Evolutionary conservation across 2,888 invertebrate species (phyloP).

Genomic region (Stratiomys singularior): DNA sequence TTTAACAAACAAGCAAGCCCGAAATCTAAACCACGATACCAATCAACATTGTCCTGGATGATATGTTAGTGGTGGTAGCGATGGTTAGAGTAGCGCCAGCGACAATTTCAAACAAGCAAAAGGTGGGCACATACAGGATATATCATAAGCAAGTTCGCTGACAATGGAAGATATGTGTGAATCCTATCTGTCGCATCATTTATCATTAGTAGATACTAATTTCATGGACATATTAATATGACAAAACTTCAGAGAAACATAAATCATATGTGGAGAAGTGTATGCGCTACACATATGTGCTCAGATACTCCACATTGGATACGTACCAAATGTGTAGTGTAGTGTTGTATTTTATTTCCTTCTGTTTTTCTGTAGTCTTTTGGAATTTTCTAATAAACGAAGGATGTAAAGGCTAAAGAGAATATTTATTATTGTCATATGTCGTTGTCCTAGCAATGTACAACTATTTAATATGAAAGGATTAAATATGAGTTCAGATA

Average conservation of each 20-base stretch:
- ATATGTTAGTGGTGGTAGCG: no score
- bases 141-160: neutral
- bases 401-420: neutral
- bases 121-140: neutral
- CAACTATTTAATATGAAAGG: no score
- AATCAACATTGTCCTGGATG: no score
- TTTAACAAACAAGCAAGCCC: no score
- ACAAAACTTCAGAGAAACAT: constrained; percentile 35
- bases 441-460: neutral
- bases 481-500: no score
- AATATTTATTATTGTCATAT: constrained; percentile 7
- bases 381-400: constrained; percentile 21
- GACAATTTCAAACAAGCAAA: neutral
- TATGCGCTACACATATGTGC: neutral
- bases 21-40: no score
- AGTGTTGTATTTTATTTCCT: neutral
- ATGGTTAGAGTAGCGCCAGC: no score
- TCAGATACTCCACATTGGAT: neutral
- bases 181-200: constrained; percentile 41
- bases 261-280: constrained; percentile 11
- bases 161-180: constrained; percentile 35
- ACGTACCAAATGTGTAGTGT: neutral
- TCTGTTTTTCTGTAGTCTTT: neutral
- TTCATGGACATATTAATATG: constrained; percentile 41
- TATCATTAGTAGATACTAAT: constrained; percentile 40